Conservation (phyloP, 2,113 vertebrate species). For the Oenanthe oenanthe region DNA sequence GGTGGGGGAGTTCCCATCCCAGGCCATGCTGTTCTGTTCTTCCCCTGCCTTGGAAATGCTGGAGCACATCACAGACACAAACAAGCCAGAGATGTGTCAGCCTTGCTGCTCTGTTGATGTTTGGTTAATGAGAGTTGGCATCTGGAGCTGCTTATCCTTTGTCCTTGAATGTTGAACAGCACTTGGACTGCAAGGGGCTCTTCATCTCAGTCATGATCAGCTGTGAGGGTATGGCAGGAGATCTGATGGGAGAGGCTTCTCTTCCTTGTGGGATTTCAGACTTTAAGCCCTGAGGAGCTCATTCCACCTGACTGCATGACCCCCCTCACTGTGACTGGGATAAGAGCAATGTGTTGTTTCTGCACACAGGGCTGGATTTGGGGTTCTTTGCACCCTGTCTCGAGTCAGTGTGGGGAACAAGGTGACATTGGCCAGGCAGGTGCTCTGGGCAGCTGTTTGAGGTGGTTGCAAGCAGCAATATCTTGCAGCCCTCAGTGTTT, state of each 20-base stretch:
- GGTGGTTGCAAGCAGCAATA: background rate
- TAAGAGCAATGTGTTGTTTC: accelerated
- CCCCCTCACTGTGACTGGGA: accelerated
- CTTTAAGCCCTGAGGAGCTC: background rate
- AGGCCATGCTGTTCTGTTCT: background rate
- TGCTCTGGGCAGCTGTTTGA: background rate
- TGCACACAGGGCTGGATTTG: background rate
- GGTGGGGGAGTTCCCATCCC: background rate
- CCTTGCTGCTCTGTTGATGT: background rate
- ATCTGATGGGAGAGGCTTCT: background rate
- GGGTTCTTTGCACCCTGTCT: background rate
- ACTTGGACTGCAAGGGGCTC: background rate
- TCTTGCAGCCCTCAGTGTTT: background rate
- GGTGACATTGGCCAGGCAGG: background rate
- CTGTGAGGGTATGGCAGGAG: background rate
- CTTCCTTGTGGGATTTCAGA: background rate
- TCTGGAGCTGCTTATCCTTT: conserved; percentile 6
- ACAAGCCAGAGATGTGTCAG: background rate
- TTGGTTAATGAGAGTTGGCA: background rate
- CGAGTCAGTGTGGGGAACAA: accelerated
- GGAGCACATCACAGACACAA: background rate
- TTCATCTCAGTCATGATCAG: background rate
- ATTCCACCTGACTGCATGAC: background rate
- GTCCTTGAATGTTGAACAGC: background rate
- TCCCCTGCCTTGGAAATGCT: background rate